These are phyloP conservation scores for Calvadosia cruxmelitensis DNA, from an alignment of 30 jellyfish, hydroid and myxozoan species.

Conservation along the genomic window DNA sequence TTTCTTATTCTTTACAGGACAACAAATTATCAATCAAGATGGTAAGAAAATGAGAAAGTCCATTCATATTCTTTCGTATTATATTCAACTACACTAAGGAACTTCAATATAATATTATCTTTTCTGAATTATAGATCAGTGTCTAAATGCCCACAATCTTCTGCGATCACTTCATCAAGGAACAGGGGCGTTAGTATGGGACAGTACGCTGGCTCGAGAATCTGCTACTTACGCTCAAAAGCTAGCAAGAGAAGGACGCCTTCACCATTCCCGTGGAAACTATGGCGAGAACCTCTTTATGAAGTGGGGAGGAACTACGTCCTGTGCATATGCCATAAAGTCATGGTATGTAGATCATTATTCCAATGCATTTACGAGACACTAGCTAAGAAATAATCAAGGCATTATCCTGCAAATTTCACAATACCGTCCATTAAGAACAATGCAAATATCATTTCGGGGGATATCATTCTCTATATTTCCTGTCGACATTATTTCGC, in stretches of 20 bases:
- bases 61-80: neutral
- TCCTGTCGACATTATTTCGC: too few relatives aligned
- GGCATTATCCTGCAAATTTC: too few relatives aligned
- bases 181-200: constrained; percentile 48
- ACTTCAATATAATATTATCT: too few relatives aligned
- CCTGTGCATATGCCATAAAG: constrained; percentile 43
- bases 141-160: constrained; percentile 49
- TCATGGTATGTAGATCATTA: constrained; percentile 32
- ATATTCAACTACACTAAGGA: neutral
- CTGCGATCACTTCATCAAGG: constrained; percentile 36
- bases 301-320: constrained; percentile 28
- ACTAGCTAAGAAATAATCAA: too few relatives aligned
- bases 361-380: neutral
- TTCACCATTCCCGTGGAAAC: constrained; percentile 38
- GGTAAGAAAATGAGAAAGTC: neutral
- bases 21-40: neutral
- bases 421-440: too few relatives aligned
- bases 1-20: neutral
- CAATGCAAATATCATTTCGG: too few relatives aligned
- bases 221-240: constrained; percentile 43
- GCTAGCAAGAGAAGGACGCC: constrained; percentile 31
- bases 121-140: constrained; percentile 18
- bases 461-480: too few relatives aligned
- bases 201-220: constrained; percentile 29
- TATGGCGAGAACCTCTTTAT: constrained; percentile 50